Evolutionary conservation across 2,888 invertebrate genomes (phyloP).

Genomic region (Drosophila meridiana): DNA sequence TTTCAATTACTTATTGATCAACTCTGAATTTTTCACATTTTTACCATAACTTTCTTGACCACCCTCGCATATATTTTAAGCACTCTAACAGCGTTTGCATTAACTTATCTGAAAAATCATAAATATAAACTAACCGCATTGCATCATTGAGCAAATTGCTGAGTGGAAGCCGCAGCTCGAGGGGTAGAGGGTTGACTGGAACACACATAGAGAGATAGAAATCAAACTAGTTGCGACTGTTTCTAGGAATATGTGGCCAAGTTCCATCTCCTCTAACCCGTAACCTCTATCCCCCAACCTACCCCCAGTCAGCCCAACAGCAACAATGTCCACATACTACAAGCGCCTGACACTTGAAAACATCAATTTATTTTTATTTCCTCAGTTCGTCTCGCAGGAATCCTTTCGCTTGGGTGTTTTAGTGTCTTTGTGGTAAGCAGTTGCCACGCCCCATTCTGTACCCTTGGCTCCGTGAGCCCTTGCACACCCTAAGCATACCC

Average conservation of each 20-base stretch:
- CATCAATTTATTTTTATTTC: slow-evolving; percentile 80
- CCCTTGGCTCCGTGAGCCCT: neutral
- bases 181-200: neutral
- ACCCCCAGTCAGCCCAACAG: neutral
- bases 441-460: neutral
- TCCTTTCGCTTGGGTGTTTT: slow-evolving; percentile 61
- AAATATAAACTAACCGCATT: slow-evolving; percentile 71
- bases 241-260: slow-evolving; percentile 43
- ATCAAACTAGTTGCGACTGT: slow-evolving; percentile 31
- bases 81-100: slow-evolving; percentile 20
- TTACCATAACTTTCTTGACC: slow-evolving; percentile 1
- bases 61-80: slow-evolving; percentile 17
- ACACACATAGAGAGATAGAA: slow-evolving; percentile 15
- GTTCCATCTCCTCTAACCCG: neutral
- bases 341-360: slow-evolving; percentile 70
- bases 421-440: slow-evolving; percentile 33
- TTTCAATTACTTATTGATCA: neutral
- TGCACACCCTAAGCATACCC: slow-evolving; percentile 16
- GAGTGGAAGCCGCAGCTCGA: slow-evolving; percentile 28
- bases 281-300: neutral
- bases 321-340: slow-evolving; percentile 41
- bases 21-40: neutral
- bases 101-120: slow-evolving; percentile 61
- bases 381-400: slow-evolving; percentile 44
- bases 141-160: slow-evolving; percentile 74